Evolutionary conservation across 2,888 invertebrate species (phyloP).

Genomic region (Melanotus villosus): DNA sequence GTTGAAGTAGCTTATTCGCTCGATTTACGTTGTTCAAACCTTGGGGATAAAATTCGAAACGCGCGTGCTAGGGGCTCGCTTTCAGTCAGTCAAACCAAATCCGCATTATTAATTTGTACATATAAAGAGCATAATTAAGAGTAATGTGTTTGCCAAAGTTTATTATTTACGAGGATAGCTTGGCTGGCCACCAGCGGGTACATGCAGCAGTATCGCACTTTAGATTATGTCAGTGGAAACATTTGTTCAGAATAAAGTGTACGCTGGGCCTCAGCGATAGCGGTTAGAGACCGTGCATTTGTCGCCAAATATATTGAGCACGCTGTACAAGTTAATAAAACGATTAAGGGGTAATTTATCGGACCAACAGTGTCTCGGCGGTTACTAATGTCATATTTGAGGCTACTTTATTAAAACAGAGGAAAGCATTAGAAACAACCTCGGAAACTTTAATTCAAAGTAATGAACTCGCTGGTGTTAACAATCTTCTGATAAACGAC

Average conservation of each 20-base stretch:
- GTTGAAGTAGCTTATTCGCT: neutral
- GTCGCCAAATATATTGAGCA: slow-evolving; percentile 49
- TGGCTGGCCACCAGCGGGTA: slow-evolving; percentile 47
- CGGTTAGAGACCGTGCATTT: slow-evolving; percentile 54
- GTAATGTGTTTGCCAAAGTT: slow-evolving; percentile 60
- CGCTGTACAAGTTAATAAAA: slow-evolving; percentile 42
- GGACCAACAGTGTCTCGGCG: slow-evolving; percentile 20
- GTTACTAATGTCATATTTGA: slow-evolving; percentile 24
- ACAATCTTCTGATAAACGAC: no score
- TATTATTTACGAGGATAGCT: slow-evolving; percentile 60
- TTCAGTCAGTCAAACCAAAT: slow-evolving; percentile 28
- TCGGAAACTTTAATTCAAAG: neutral
- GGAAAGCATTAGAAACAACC: neutral
- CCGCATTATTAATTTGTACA: slow-evolving; percentile 56
- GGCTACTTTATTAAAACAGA: slow-evolving; percentile 21
- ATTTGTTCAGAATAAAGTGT: slow-evolving; percentile 60
- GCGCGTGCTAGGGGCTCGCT: slow-evolving; percentile 8
- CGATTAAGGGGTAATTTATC: slow-evolving; percentile 43
- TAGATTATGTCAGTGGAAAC: slow-evolving; percentile 60
- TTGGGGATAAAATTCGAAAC: slow-evolving; percentile 9
- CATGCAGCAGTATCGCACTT: slow-evolving; percentile 54
- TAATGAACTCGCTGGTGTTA: no score
- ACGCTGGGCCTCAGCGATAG: slow-evolving; percentile 57
- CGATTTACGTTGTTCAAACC: slow-evolving; percentile 1
- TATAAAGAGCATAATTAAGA: slow-evolving; percentile 58